A percentile compares a stretch with the other conserved stretches of the same genome.
These are phyloP conservation scores for Ptiloglossa arizonensis DNA, from an alignment of 1,140 invertebrate genomes.

Conservation along the genomic window DNA sequence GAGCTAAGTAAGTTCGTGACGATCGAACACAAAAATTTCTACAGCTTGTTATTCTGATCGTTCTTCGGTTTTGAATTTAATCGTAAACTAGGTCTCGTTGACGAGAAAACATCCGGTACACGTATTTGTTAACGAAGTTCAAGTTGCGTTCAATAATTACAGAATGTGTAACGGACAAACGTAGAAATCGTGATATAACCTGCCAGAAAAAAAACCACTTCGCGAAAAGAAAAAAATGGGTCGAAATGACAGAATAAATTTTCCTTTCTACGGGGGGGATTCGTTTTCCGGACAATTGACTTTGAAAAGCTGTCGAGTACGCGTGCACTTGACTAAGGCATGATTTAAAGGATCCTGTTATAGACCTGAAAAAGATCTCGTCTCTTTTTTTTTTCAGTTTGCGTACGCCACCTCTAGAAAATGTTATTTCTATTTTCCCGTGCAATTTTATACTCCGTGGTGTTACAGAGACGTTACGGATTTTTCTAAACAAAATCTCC, in stretches of 20 bases:
- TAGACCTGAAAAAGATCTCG: neutral
- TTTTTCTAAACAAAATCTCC: neutral
- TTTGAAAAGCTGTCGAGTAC: slow-evolving; percentile 14
- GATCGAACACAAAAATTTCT: too few species aligned
- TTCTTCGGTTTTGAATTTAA: too few species aligned
- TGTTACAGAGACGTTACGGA: neutral
- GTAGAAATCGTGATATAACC: neutral
- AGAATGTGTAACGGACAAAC: too few species aligned
- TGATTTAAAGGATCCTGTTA: slow-evolving; percentile 1
- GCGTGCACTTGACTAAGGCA: slow-evolving; percentile 7
- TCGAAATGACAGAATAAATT: neutral
- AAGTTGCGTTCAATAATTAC: too few species aligned
- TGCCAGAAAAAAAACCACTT: neutral
- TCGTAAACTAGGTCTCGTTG: too few species aligned
- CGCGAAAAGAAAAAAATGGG: neutral
- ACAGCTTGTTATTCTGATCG: too few species aligned
- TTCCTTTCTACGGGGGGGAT: neutral
- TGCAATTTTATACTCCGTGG: neutral
- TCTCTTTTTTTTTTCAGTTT: neutral
- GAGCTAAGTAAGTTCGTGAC: too few species aligned
- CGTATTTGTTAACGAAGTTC: too few species aligned
- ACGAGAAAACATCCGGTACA: too few species aligned
- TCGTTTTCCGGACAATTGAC: slow-evolving; percentile 13
- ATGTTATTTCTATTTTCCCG: neutral
- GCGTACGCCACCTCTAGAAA: neutral